phyloP scores from a whole-genome alignment of 2,113 vertebrate species.

The Uropsilus gracilis region DNA sequence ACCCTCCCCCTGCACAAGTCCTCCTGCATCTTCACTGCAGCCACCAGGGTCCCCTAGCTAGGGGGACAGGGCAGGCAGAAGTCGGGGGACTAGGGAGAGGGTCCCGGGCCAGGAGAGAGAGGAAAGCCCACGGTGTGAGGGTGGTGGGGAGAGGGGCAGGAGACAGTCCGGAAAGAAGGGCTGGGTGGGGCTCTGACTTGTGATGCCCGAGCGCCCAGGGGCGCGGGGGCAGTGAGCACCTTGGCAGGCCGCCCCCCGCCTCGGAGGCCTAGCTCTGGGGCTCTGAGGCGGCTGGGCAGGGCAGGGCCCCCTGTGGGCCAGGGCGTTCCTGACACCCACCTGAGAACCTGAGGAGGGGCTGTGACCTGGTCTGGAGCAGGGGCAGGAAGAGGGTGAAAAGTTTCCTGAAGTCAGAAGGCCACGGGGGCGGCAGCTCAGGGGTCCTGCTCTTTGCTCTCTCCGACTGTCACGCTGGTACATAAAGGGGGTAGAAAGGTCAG shows the following conservation, averaged over 20 bases:
- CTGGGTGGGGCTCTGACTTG: neutral
- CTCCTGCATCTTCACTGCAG: neutral
- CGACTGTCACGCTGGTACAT: constrained; percentile 88
- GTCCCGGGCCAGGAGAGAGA: neutral
- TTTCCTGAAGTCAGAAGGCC: constrained; percentile 72
- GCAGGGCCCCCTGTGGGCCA: neutral
- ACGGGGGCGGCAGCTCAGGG: constrained; percentile 52
- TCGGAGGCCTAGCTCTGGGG: neutral
- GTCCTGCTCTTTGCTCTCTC: constrained; percentile 82
- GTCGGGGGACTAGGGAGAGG: neutral
- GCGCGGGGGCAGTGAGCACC: neutral
- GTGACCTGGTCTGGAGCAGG: constrained; percentile 57
- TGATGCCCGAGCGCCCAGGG: neutral
- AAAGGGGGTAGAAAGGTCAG: constrained; percentile 89
- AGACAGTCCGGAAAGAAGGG: neutral
- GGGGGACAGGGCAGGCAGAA: neutral
- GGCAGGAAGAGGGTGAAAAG: constrained; percentile 58
- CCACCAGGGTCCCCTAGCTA: neutral
- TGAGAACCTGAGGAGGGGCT: neutral
- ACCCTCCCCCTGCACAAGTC: neutral
- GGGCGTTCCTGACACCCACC: neutral
- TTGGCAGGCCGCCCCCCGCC: neutral
- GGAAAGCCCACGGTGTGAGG: neutral
- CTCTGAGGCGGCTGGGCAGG: neutral
- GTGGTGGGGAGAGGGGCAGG: neutral